Conservation (phyloP, 2,113 vertebrate genomes). For the Dendrocopos noguchii region DNA sequence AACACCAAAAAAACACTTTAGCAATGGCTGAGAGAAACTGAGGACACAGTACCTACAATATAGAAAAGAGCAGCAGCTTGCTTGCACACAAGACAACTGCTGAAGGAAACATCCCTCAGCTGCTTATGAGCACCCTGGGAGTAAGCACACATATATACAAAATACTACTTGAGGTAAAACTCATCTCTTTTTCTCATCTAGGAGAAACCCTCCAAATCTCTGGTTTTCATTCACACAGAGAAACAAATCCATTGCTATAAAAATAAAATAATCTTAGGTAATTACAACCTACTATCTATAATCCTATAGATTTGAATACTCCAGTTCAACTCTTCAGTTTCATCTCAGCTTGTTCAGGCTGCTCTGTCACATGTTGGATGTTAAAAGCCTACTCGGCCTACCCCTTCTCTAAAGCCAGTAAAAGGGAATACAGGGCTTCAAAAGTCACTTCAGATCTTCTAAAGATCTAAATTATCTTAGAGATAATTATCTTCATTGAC, state of each 20-base stretch:
- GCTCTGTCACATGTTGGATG: not conserved
- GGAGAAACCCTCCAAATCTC: not conserved
- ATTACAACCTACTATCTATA: not conserved
- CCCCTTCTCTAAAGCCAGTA: not conserved
- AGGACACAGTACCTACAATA: not conserved
- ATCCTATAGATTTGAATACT: not conserved
- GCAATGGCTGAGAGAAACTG: not conserved
- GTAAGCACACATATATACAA: not conserved
- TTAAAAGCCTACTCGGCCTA: not conserved
- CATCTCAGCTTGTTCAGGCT: not conserved
- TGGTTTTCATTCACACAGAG: not conserved
- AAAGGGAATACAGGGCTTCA: not conserved
- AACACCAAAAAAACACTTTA: not conserved
- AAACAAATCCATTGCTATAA: not conserved
- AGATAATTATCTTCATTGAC: constrained; percentile 29
- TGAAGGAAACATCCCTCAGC: not conserved
- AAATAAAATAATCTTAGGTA: not conserved
- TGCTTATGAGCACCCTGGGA: not conserved
- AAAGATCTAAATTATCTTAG: constrained; percentile 22
- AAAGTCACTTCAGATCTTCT: constrained; percentile 12
- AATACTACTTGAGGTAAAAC: not conserved
- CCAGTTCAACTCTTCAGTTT: not conserved
- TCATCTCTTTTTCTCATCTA: not conserved
- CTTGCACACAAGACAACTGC: not conserved
- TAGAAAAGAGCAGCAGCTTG: not conserved